Percentiles rank a stretch among this genome's conserved stretches.
phyloP scores from a whole-genome alignment of 2,113 vertebrate genomes.

The Syrrhaptes paradoxus region DNA sequence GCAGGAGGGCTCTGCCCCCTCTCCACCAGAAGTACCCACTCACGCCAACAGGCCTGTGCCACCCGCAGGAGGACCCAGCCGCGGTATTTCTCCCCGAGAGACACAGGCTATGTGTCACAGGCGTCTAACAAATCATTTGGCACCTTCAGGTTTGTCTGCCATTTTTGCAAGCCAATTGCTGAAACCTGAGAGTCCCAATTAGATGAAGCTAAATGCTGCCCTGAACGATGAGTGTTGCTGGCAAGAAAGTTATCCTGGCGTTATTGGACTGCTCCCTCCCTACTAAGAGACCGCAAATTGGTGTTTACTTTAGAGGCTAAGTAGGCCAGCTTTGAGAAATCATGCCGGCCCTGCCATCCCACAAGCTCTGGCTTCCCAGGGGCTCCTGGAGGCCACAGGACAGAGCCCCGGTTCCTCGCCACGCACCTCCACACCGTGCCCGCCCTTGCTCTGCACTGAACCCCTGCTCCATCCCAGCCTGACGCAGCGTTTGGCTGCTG shows the following conservation, averaged over 20 bases:
- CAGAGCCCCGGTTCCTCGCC: background rate
- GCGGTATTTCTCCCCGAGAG: background rate
- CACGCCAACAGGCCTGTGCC: accelerated
- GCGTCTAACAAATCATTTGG: background rate
- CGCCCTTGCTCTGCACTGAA: background rate
- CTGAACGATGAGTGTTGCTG: background rate
- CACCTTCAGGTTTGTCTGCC: background rate
- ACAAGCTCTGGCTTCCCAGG: background rate
- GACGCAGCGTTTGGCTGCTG: background rate
- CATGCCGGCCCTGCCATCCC: accelerated
- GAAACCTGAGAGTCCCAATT: background rate
- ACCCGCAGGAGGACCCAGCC: accelerated
- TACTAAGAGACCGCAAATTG: background rate
- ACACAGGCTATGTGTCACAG: accelerated
- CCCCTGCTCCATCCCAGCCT: background rate
- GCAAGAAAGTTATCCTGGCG: background rate
- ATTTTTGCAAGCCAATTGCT: background rate
- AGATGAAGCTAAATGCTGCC: background rate
- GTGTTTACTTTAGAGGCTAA: conserved; percentile 15
- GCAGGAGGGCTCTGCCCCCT: background rate
- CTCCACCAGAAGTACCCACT: background rate
- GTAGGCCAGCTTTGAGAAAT: background rate
- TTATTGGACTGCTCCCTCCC: background rate
- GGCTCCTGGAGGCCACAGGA: background rate
- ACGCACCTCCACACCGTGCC: background rate